Base-by-base conservation (phyloP, 1,140 invertebrate species). In the Nixonia krombeini region DNA sequence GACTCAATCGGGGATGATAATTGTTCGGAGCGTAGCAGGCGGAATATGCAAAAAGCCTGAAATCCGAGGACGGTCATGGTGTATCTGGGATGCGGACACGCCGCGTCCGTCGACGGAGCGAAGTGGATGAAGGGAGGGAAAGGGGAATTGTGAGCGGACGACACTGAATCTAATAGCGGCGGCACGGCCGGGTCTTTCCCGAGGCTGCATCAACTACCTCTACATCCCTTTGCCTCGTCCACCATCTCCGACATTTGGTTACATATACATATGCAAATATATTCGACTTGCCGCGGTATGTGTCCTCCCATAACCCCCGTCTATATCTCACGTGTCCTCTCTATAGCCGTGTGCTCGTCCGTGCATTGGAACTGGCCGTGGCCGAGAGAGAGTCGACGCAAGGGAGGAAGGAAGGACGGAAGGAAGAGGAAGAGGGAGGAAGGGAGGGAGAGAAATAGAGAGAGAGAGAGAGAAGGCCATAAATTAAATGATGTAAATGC, bases 401-500 rank as follows among this genome's bases (percentile, higher is more conserved):
- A n/a, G n/a, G n/a, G n/a, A n/a, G n/a, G n/a, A n/a, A n/a, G n/a
- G n/a, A n/a, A n/a, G 29, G 29, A 26, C 16, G 13, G 28, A 13
- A 29, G n/a, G n/a, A n/a, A n/a, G n/a, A n/a, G n/a, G n/a, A n/a
- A n/a, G n/a, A n/a, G n/a, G n/a, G n/a, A n/a, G n/a, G n/a, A n/a
- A n/a, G 71, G 42, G n/a, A n/a, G n/a, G n/a, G n/a, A n/a, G n/a
- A n/a, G n/a, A n/a, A n/a, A n/a, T 49, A 53, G 57, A 68, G 45
- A 16, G 35, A 37, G 57, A 45, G 61, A 58, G 70, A 56, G 72
- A 73, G 76, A 78, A 70, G 73, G 70, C 80, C 82, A 85, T 85
- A 85, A 84, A 85, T 85, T 85, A 84, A 85, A 85, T 84, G 83
- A 85, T 85, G 82, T 84, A 85, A 85, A 85, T 85, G 82, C 76